These are phyloP conservation scores for Podabrus alpinus DNA, from an alignment of 2,888 invertebrate genomes.

Conservation along the genomic window DNA sequence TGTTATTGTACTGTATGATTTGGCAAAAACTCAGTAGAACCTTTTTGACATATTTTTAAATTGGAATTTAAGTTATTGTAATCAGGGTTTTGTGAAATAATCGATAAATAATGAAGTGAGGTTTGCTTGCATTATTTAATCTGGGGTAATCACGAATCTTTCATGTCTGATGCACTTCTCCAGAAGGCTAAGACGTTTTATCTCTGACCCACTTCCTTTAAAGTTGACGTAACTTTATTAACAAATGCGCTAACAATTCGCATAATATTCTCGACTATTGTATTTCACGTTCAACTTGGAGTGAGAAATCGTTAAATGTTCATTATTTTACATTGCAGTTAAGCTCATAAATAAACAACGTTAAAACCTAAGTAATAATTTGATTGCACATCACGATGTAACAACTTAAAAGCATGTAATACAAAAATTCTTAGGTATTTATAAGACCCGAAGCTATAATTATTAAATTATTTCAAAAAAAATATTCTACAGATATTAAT, in stretches of 20 bases:
- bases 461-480: neutral
- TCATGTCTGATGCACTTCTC: slow-evolving; percentile 26
- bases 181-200: slow-evolving; percentile 23
- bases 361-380: neutral
- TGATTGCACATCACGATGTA: neutral
- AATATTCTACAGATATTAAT: neutral
- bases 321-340: slow-evolving; percentile 3
- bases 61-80: neutral
- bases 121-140: slow-evolving; percentile 8
- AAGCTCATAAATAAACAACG: neutral
- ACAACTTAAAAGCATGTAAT: neutral
- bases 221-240: slow-evolving; percentile 12
- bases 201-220: slow-evolving; percentile 23
- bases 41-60: neutral
- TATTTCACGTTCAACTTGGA: slow-evolving; percentile 5
- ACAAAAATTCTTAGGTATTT: neutral
- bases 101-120: neutral
- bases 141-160: slow-evolving; percentile 26
- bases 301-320: slow-evolving; percentile 15
- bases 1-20: neutral
- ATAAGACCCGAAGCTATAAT: neutral
- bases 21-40: neutral
- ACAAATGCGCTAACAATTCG: slow-evolving; percentile 10
- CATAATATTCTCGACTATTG: slow-evolving; percentile 6
- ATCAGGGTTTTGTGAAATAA: neutral